A percentile compares a stretch with the other conserved stretches of the same genome.
These are phyloP conservation scores for Pogonophryne albipinna DNA, from an alignment of 2,797 vertebrate species.

Conservation along the genomic window DNA sequence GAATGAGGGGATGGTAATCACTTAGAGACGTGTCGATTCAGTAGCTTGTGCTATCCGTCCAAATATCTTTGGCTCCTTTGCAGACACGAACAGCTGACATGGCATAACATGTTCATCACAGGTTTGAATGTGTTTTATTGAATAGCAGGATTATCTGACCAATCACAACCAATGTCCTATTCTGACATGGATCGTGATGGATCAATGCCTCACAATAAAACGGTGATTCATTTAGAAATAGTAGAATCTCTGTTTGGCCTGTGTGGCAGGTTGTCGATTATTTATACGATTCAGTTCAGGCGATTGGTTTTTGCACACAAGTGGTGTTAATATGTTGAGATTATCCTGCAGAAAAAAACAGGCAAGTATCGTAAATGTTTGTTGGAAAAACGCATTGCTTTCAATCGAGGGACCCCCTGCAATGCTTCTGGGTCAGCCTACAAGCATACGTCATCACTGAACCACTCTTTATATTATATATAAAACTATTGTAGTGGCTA, in stretches of 20 bases:
- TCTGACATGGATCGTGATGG: neutral
- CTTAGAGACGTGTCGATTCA: constrained; percentile 41
- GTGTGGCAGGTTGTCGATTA: neutral
- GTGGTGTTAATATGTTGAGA: too few species aligned
- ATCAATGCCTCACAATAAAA: neutral
- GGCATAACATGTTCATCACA: constrained; percentile 22
- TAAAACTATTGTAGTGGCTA: too few species aligned
- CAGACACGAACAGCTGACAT: constrained; percentile 13
- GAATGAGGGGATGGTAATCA: constrained; percentile 48
- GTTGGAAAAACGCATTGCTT: too few species aligned
- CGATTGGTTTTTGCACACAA: too few species aligned
- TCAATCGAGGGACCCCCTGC: too few species aligned
- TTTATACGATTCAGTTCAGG: neutral
- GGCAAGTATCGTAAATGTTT: too few species aligned
- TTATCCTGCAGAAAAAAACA: too few species aligned
- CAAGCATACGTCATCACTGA: too few species aligned
- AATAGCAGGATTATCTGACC: neutral
- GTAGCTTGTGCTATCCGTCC: constrained; percentile 33
- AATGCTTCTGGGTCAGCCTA: too few species aligned
- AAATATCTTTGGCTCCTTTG: constrained; percentile 11
- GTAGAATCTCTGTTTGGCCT: neutral
- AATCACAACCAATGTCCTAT: neutral
- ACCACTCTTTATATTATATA: neutral
- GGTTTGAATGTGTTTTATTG: neutral
- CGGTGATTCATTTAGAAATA: neutral